Conservation (phyloP, 2,888 invertebrate species). For the Heliconius erato region DNA sequence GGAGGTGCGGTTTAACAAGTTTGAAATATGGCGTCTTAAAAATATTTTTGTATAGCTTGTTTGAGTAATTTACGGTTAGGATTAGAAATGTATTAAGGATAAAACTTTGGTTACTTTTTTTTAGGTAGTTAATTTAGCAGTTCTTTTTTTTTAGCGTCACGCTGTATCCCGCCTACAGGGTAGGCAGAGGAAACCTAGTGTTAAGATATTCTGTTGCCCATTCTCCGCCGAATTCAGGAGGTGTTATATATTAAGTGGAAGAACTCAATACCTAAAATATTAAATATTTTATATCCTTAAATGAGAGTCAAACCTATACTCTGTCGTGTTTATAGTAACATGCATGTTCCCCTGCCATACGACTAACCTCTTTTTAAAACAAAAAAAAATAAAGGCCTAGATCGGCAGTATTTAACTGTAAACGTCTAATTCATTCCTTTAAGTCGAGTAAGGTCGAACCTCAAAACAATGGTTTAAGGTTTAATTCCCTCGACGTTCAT, state of each 20-base stretch:
- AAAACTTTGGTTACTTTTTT: no score
- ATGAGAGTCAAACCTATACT: background rate
- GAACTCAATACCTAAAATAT: background rate
- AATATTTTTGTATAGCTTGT: background rate
- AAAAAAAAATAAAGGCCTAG: background rate
- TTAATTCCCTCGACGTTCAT: no score
- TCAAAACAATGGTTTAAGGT: no score
- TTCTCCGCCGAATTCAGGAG: no score
- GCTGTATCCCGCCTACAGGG: no score
- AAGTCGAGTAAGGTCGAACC: no score
- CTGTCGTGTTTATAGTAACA: background rate
- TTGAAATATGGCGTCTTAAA: constrained; percentile 13
- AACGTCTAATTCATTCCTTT: no score
- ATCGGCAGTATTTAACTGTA: no score
- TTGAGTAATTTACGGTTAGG: constrained; percentile 14
- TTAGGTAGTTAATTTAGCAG: no score
- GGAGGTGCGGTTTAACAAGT: constrained; percentile 44
- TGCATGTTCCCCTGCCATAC: background rate
- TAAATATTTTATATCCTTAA: background rate
- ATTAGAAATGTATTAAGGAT: background rate
- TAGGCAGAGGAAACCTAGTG: background rate
- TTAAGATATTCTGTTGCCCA: background rate
- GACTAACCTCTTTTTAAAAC: background rate
- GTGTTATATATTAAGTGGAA: no score
- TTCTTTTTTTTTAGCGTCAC: no score